Conservation (phyloP, 92 coral and sea anemone genomes). For the Porites lobata region DNA sequence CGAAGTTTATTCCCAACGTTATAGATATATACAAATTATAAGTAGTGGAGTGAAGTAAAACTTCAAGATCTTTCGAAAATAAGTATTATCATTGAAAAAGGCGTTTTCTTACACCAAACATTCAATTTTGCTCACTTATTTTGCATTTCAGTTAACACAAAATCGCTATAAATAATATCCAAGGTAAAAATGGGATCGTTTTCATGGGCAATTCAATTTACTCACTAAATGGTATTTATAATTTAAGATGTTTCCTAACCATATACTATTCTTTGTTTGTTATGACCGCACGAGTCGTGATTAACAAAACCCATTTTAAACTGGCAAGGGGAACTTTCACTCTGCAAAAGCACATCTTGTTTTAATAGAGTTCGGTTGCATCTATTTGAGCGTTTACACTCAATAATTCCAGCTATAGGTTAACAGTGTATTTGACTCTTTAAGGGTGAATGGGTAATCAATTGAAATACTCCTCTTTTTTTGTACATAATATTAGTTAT, state of each 20-base stretch:
- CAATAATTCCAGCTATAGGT: neutral
- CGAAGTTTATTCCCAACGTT: slow-evolving; percentile 21
- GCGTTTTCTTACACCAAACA: slow-evolving; percentile 21
- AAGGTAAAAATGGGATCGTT: slow-evolving; percentile 7
- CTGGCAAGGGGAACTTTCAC: neutral
- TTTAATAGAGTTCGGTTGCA: neutral
- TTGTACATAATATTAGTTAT: neutral
- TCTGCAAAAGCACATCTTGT: neutral
- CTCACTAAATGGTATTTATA: slow-evolving; percentile 47
- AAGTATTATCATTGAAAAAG: slow-evolving; percentile 17
- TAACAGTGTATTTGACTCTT: neutral
- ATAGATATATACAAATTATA: slow-evolving; percentile 35
- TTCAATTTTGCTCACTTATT: slow-evolving; percentile 26
- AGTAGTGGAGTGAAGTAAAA: slow-evolving; percentile 40
- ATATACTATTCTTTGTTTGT: slow-evolving; percentile 17
- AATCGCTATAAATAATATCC: slow-evolving; percentile 18
- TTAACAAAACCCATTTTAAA: neutral
- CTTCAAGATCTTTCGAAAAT: slow-evolving; percentile 22
- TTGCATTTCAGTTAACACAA: slow-evolving; percentile 27
- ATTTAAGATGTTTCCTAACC: neutral
- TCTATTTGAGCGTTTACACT: neutral
- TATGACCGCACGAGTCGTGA: neutral
- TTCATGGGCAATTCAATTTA: slow-evolving; percentile 10
- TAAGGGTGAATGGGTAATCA: neutral
- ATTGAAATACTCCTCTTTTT: neutral